Percentiles rank a stretch among this genome's conserved stretches.
Evolutionary conservation across 30 jellyfish, hydroid and myxozoan species (phyloP).

Genomic region (Aurelia aurita): DNA sequence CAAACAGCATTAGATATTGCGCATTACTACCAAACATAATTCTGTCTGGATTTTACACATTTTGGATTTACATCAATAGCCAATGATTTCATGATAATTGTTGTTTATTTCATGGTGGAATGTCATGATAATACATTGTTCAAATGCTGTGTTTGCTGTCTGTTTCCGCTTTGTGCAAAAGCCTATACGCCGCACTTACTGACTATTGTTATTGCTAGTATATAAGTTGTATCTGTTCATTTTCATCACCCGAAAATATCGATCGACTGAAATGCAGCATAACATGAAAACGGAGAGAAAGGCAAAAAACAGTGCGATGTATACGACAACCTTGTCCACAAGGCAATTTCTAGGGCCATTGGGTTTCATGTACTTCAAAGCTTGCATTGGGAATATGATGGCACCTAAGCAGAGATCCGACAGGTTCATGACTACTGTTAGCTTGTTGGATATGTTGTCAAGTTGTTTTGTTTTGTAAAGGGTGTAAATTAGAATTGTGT

Average conservation of each 20-base stretch:
- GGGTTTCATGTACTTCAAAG: neutral
- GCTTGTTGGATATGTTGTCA: slow-evolving; percentile 31
- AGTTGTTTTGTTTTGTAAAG: slow-evolving; percentile 57
- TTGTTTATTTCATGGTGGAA: no score
- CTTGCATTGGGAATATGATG: slow-evolving; percentile 19
- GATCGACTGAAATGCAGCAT: slow-evolving; percentile 35
- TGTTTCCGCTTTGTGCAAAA: no score
- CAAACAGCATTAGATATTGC: no score
- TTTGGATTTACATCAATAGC: no score
- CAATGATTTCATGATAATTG: no score
- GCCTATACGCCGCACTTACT: no score
- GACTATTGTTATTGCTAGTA: slow-evolving; percentile 32
- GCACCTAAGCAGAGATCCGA: slow-evolving; percentile 57
- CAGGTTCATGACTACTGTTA: slow-evolving; percentile 39
- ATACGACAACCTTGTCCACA: slow-evolving; percentile 16
- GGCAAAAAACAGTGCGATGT: slow-evolving; percentile 27
- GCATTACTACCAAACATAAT: no score
- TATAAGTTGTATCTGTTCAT: slow-evolving; percentile 37
- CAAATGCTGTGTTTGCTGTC: no score
- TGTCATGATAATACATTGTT: no score
- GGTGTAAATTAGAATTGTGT: slow-evolving; percentile 35
- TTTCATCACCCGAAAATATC: slow-evolving; percentile 52
- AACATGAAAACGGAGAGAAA: slow-evolving; percentile 57
- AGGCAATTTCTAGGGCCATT: slow-evolving; percentile 13
- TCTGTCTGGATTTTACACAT: no score